Evolutionary conservation across 2,797 vertebrate genomes (phyloP), one percentile per base, ranked within the genome.

Genomic region (Peromyscus eremicus): DNA sequence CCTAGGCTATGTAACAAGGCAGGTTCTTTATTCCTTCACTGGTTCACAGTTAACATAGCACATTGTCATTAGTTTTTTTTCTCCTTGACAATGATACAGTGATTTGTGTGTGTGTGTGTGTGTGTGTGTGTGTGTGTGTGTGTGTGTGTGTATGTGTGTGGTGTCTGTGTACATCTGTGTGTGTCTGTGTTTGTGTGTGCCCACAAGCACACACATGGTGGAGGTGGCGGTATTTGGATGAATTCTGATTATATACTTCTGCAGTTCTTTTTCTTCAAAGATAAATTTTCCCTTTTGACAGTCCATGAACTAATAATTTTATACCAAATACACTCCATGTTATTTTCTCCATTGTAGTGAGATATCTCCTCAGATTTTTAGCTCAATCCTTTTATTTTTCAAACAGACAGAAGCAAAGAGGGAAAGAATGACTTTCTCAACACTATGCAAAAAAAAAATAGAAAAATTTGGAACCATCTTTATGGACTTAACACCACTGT

Each of bases 351-450:
- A 75, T 92, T 57, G 40, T 73, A 88, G 79, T 60, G n/a, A 23
- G 89, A 77, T n/a, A 76, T 62, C 43, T 71, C 52, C 46, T 91
- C 75, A 55, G 29, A 73, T 75, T 91, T 85, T 75, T 70, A 97
- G 37, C 37, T 94, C 62, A 89, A 4, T 68, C 8, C 12, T 55
- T 84, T 60, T 64, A 66, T 81, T 60, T 95, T 95, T 87, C 32
- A 92, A 43, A 71, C 43, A 86, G 93, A 95, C 4, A 82, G 55
- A 96, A 52, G 1, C 11, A 16, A 68, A 79, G 32, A 92, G 64
- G 5, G 3, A 52, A 49, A 40, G 76, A 94, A 91, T 95, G 40
- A 83, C 40, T 88, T 92, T 95, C 29, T 60, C n/a, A 64, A 29
- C 7, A 23, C 25, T 40, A 71, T 23, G 49, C 25, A 40, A 37